Evolutionary conservation across 2,888 invertebrate species (phyloP).

Genomic region (Nephrocerus scutellatus): DNA sequence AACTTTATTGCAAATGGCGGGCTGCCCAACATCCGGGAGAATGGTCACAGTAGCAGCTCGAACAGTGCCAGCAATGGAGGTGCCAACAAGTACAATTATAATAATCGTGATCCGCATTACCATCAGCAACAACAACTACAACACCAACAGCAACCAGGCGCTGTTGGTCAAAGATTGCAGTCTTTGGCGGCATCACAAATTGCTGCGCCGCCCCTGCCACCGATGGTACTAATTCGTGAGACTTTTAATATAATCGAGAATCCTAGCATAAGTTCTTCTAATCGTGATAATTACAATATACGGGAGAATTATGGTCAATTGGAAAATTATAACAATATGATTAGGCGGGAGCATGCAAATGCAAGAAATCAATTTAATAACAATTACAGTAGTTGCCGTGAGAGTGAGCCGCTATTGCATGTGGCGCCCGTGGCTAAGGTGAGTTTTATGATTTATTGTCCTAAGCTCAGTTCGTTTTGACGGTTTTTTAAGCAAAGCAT

Average conservation of each 20-base stretch:
- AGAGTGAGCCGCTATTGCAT: constrained; percentile 48
- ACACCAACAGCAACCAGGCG: constrained; percentile 24
- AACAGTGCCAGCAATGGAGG: constrained; percentile 24
- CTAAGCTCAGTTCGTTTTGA: too few species aligned
- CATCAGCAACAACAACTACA: constrained; percentile 14
- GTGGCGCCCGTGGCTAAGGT: constrained; percentile 47
- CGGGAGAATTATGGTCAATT: constrained; percentile 33
- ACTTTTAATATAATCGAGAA: constrained; percentile 48
- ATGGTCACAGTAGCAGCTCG: constrained; percentile 31
- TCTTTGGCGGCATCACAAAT: constrained; percentile 1
- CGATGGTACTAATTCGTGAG: constrained; percentile 51
- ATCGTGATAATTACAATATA: constrained; percentile 35
- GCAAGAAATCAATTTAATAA: constrained; percentile 34
- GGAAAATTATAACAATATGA: constrained; percentile 35
- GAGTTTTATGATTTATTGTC: constrained; percentile 30
- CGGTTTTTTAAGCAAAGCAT: too few species aligned
- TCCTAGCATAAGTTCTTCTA: constrained; percentile 36
- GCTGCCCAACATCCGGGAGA: constrained; percentile 43
- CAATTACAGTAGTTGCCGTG: constrained; percentile 44
- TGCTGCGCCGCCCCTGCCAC: constrained; percentile 46
- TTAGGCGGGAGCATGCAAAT: constrained; percentile 24
- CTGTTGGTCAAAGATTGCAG: too few species aligned
- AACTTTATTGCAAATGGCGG: constrained; percentile 42
- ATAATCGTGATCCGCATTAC: constrained; percentile 25
- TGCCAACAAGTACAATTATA: constrained; percentile 22